Conservation (phyloP, 1,140 invertebrate species). For the Trachymyrmex septentrionalis region DNA sequence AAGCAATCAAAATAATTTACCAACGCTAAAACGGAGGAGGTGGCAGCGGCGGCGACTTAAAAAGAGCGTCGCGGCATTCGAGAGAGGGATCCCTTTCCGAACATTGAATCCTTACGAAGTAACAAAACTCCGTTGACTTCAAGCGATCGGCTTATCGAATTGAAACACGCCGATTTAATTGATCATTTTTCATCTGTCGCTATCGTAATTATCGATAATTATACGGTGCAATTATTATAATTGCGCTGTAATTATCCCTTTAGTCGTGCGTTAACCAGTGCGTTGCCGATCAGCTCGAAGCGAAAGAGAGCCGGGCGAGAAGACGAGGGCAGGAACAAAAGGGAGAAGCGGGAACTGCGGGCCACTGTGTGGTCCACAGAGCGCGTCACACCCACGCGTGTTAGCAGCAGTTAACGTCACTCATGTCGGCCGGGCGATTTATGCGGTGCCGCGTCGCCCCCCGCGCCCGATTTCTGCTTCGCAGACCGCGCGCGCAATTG, state of each 20-base stretch:
- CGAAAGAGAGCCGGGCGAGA: constrained; percentile 43
- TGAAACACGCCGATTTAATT: background rate
- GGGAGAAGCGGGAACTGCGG: constrained; percentile 10
- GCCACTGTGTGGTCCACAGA: constrained; percentile 58
- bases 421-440: constrained; percentile 56
- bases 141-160: background rate
- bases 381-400: constrained; percentile 55
- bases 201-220: background rate
- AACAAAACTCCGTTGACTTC: background rate
- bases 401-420: constrained; percentile 63
- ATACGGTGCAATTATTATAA: constrained; percentile 16
- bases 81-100: background rate
- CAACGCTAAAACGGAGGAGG: constrained; percentile 11
- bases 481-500: constrained; percentile 40
- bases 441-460: constrained; percentile 30
- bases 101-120: background rate
- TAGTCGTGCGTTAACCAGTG: background rate
- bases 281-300: background rate
- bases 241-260: constrained; percentile 32
- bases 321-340: constrained; percentile 38
- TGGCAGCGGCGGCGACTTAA: background rate
- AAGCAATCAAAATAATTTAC: constrained; percentile 29
- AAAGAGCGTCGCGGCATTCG: background rate
- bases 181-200: constrained; percentile 13
- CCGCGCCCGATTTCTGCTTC: constrained; percentile 46